A percentile compares a stretch with the other conserved stretches of the same genome.
Evolutionary conservation across 2,888 invertebrate species (phyloP).

Genomic region (Gymnocheta viridis): DNA sequence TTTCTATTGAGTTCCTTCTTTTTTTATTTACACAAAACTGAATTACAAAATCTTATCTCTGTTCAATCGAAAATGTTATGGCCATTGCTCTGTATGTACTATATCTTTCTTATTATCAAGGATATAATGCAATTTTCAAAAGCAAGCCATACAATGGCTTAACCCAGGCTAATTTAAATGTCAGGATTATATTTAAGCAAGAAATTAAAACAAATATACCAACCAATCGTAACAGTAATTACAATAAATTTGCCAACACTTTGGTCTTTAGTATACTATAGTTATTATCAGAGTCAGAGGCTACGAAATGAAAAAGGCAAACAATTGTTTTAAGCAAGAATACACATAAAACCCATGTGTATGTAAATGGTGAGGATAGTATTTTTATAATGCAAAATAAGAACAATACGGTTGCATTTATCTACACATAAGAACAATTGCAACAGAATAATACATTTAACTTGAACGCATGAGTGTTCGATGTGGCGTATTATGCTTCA

Average conservation of each 20-base stretch:
- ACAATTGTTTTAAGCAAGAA: conserved; percentile 17
- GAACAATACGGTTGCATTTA: conserved; percentile 28
- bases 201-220: background rate
- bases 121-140: conserved; percentile 9
- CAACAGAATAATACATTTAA: conserved; percentile 28
- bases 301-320: conserved; percentile 20
- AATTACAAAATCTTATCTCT: background rate
- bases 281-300: conserved; percentile 50
- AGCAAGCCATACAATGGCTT: background rate
- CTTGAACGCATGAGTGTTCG: conserved; percentile 22
- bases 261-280: conserved; percentile 16
- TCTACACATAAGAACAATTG: conserved; percentile 33
- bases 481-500: conserved; percentile 14
- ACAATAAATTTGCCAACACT: conserved; percentile 59
- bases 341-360: background rate
- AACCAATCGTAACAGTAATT: conserved; percentile 27
- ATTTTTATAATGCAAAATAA: conserved; percentile 16
- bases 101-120: background rate
- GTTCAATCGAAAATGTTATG: conserved; percentile 6
- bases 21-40: background rate
- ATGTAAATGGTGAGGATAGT: background rate
- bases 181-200: conserved; percentile 36
- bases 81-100: background rate
- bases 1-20: too few relatives aligned
- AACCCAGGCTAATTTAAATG: conserved; percentile 46